Base-by-base conservation (phyloP, 2,888 invertebrate species). In the Euspilapteryx auroguttella region DNA sequence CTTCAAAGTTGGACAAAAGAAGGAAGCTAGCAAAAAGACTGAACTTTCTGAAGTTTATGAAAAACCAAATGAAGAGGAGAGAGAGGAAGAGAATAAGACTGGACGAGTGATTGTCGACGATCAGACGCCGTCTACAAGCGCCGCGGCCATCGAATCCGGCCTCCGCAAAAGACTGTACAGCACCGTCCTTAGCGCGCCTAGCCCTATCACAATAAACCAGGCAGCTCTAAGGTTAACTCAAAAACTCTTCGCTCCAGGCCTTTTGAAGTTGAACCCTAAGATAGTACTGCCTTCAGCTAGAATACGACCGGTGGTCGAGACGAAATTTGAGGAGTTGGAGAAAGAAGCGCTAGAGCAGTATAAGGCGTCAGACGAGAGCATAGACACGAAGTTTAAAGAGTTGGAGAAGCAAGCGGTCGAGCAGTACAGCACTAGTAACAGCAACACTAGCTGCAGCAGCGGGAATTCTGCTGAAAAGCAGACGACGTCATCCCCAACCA, bases 371-470 rank as follows among this genome's bases (percentile, higher is more conserved):
- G 73, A 76, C 35, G 77, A 78, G 39, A 76, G 77, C 37, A 79
- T 78, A 43, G 80, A 80, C 38, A 79, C 78, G 6, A 79, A 79
- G 38, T 80, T 79, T 45, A 69, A 78, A 29, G 83, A 85, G 36
- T 52, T 85, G 32, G 85, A 85, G 42, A 73, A 80, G 32, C 80
- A 84, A 41, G 85, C 85, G 1, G 79, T 80, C 27, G 85, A 85
- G 41, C 84, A 85, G 44, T 85, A 85, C 49, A 78, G 76, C 40
- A 61, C 61, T 0, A 73, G 75, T 37, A 71, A 71, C 33, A 75
- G 73, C 37, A 71, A 69, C 35, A 75, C 73, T 1, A 76, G 75
- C 34, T 75, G 71, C 41, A 68, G 71, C 41, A 73, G 71, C 36
- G 68, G 62, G 1, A 58, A 61, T 32, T 65, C 66, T 0, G 55